Conservation (phyloP, 2,113 vertebrate species). For the Diphyllodes magnificus region DNA sequence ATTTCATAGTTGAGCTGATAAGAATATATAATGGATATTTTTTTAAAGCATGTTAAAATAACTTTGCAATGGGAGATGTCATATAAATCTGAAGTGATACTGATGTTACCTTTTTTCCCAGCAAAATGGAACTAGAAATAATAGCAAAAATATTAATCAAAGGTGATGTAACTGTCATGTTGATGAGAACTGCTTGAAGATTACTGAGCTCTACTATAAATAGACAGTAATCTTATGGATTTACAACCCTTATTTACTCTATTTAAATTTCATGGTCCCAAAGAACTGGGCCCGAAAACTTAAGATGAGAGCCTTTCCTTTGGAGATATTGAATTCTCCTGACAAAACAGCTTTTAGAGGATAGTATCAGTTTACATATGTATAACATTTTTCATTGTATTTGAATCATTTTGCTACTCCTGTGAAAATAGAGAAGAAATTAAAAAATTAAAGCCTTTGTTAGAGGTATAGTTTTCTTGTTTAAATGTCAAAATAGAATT, state of each 20-base stretch:
- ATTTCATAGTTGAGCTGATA: neutral
- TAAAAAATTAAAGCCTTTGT: neutral
- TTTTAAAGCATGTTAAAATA: neutral
- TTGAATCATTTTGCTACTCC: neutral
- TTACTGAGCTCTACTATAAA: neutral
- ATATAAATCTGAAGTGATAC: neutral
- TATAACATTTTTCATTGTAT: neutral
- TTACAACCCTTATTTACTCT: neutral
- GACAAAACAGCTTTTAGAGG: neutral
- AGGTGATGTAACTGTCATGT: neutral
- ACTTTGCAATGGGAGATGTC: neutral
- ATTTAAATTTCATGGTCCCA: neutral
- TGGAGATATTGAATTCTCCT: neutral
- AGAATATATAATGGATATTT: neutral
- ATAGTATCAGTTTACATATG: neutral
- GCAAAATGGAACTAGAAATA: neutral
- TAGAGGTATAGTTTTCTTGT: neutral
- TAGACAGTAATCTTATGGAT: neutral
- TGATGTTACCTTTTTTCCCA: neutral
- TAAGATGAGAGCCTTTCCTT: neutral
- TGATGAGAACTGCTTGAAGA: neutral
- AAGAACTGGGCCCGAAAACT: neutral
- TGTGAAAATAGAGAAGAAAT: neutral
- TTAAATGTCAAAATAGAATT: neutral
- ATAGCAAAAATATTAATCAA: neutral